Conservation (phyloP, 2,888 invertebrate genomes). For the Conistra vaccinii region DNA sequence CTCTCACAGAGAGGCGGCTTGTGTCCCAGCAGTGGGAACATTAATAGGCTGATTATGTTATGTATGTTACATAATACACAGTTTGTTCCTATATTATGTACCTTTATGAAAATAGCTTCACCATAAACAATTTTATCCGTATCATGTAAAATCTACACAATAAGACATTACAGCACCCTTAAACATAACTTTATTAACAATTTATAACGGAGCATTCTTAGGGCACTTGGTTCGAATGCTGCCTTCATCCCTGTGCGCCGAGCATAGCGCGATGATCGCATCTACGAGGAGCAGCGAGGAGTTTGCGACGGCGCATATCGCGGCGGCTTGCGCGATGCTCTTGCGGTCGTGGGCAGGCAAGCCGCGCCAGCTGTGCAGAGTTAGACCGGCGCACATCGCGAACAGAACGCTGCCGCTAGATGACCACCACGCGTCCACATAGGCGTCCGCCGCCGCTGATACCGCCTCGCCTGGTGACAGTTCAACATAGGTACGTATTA, state of each 20-base stretch:
- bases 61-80: background rate
- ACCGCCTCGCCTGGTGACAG: conserved; percentile 81
- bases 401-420: conserved; percentile 79
- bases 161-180: conserved; percentile 49
- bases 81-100: background rate
- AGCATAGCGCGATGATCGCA: conserved; percentile 80
- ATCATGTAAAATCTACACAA: background rate
- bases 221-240: conserved; percentile 75
- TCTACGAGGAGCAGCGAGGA: conserved; percentile 80
- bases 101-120: background rate
- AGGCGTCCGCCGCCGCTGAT: conserved; percentile 85
- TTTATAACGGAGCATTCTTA: conserved; percentile 62
- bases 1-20: no score
- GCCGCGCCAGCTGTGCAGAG: conserved; percentile 80
- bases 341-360: conserved; percentile 75
- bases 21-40: no score
- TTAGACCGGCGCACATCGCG: conserved; percentile 81
- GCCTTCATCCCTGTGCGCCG: conserved; percentile 77
- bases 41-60: no score
- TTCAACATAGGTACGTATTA: background rate
- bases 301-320: conserved; percentile 79
- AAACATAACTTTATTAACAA: conserved; percentile 59
- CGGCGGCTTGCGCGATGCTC: conserved; percentile 76
- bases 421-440: conserved; percentile 88
- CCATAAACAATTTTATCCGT: background rate